Percentiles rank a stretch among this genome's conserved stretches.
Evolutionary conservation across 2,888 invertebrate genomes (phyloP).

Genomic region (Halocaridina rubra): DNA sequence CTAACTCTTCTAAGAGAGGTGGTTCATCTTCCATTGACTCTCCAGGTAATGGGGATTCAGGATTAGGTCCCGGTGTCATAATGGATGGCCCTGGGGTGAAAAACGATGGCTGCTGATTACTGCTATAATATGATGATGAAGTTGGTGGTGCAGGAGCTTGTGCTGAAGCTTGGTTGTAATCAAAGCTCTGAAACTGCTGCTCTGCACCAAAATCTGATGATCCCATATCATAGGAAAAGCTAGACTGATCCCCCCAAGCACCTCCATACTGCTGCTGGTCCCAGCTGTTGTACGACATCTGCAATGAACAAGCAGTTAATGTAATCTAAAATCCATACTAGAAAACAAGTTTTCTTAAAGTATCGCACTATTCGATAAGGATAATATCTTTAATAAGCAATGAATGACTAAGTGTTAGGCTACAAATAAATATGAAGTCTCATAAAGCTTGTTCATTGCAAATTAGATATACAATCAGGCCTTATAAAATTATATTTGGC

Average conservation of each 20-base stretch:
- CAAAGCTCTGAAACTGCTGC: conserved; percentile 69
- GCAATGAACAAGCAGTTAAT: background rate
- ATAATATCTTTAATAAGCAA: too few species aligned
- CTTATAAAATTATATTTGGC: too few species aligned
- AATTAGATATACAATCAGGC: too few species aligned
- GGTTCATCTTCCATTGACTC: conserved; percentile 49
- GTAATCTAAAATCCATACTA: background rate
- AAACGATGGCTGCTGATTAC: background rate
- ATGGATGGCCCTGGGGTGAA: conserved; percentile 51
- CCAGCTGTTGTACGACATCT: conserved; percentile 48
- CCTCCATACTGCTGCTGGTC: conserved; percentile 36
- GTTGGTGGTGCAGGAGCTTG: background rate
- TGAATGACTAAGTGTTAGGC: too few species aligned
- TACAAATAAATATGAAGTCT: too few species aligned
- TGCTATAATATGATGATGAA: background rate
- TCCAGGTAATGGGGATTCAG: background rate
- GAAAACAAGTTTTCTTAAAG: too few species aligned
- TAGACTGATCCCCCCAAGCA: conserved; percentile 7
- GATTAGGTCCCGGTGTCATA: conserved; percentile 48
- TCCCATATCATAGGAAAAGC: conserved; percentile 49
- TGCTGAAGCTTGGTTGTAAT: conserved; percentile 64
- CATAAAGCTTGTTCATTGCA: too few species aligned
- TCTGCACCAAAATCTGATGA: conserved; percentile 63
- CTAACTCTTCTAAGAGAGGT: conserved; percentile 59
- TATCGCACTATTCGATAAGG: too few species aligned